These are phyloP conservation scores for Callocephalon fimbriatum DNA, from an alignment of 2,113 vertebrate genomes.

Conservation along the genomic window DNA sequence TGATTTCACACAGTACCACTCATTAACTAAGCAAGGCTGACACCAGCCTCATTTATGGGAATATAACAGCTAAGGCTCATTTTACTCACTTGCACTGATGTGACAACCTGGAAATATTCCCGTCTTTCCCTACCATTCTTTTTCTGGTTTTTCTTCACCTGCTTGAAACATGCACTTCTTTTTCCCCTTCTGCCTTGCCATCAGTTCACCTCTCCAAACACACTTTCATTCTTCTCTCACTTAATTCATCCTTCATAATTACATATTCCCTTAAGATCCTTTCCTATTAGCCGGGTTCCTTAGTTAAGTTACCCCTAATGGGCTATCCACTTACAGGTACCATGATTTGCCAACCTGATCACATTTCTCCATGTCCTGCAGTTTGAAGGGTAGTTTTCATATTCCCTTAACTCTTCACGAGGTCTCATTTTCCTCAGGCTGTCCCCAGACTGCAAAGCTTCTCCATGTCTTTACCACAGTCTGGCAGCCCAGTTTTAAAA, in stretches of 20 bases:
- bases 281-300: not conserved
- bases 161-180: not conserved
- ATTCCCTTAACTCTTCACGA: not conserved
- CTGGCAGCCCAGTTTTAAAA: not conserved
- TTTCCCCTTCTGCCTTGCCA: not conserved
- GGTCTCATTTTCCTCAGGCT: not conserved
- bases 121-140: not conserved
- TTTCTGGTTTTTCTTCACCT: not conserved
- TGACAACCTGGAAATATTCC: not conserved
- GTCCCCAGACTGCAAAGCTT: not conserved
- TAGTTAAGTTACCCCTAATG: not conserved
- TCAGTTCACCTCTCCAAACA: not conserved
- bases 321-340: not conserved
- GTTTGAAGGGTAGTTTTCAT: not conserved
- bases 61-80: not conserved
- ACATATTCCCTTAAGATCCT: not conserved
- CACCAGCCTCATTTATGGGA: not conserved
- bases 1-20: not conserved
- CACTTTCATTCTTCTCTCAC: not conserved
- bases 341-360: not conserved
- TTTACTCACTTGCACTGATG: not conserved
- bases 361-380: not conserved
- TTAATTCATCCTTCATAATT: not conserved
- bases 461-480: not conserved
- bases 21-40: not conserved